phyloP scores from a whole-genome alignment of 1,140 invertebrate genomes.

The Pseudomyrmex sp. region DNA sequence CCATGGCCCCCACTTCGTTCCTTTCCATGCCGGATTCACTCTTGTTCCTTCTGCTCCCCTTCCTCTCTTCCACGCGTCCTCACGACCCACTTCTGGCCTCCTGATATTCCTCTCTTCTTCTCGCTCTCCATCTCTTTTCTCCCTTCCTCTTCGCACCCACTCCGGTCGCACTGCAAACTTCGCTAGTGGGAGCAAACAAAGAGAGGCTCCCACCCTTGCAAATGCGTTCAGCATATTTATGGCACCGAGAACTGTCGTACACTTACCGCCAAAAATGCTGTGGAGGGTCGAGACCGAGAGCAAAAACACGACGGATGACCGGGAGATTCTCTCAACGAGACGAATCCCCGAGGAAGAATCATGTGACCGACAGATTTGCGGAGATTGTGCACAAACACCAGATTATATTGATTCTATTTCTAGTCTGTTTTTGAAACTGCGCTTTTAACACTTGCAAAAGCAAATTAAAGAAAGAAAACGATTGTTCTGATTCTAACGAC shows the following conservation, averaged over 20 bases:
- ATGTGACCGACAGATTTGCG: conserved; percentile 27
- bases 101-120: conserved; percentile 7
- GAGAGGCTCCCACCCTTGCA: conserved; percentile 64
- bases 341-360: conserved; percentile 33
- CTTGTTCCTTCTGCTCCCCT: conserved; percentile 32
- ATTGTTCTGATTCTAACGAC: too few relatives aligned
- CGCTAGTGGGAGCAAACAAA: conserved; percentile 66
- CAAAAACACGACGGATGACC: conserved; percentile 50
- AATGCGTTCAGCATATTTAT: conserved; percentile 75
- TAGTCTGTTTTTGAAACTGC: background rate
- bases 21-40: conserved; percentile 8
- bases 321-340: conserved; percentile 38
- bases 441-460: background rate
- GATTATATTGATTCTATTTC: conserved; percentile 6
- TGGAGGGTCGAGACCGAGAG: conserved; percentile 28
- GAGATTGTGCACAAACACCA: conserved; percentile 16
- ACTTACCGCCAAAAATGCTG: conserved; percentile 55
- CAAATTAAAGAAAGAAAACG: too few relatives aligned
- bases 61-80: conserved; percentile 47
- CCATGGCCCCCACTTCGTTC: conserved; percentile 14
- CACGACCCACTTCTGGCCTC: conserved; percentile 62
- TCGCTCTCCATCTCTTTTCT: conserved; percentile 10
- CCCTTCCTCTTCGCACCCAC: conserved; percentile 20
- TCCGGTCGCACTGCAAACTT: conserved; percentile 52
- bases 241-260: conserved; percentile 59